phyloP scores from a whole-genome alignment of 2,797 vertebrate species.

The Macropodus opercularis region DNA sequence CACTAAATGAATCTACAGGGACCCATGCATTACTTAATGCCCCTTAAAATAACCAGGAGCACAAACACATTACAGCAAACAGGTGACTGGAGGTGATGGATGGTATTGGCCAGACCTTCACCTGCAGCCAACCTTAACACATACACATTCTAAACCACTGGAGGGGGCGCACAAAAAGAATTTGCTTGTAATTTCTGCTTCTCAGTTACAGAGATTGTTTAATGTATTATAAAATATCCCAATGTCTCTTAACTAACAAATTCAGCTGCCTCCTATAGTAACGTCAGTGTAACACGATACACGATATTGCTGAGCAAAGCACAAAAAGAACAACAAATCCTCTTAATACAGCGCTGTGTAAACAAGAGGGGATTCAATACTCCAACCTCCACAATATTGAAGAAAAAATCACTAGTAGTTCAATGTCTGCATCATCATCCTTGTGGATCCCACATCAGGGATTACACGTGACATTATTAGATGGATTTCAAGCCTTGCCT shows the following conservation, averaged over 20 bases:
- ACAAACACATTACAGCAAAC: slow-evolving; percentile 34
- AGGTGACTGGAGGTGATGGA: slow-evolving; percentile 48
- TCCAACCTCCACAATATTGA: slow-evolving; percentile 31
- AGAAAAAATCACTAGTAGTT: slow-evolving; percentile 34
- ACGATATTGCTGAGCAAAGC: slow-evolving; percentile 1
- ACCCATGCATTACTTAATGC: slow-evolving; percentile 49
- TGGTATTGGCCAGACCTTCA: slow-evolving; percentile 31
- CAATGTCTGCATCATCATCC: slow-evolving; percentile 43
- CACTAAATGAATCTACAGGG: slow-evolving; percentile 46
- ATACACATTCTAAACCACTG: slow-evolving; percentile 7
- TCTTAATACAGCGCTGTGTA: slow-evolving; percentile 31
- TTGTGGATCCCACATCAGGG: slow-evolving; percentile 44
- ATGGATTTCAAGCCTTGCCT: slow-evolving; percentile 60
- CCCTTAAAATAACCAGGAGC: slow-evolving; percentile 51
- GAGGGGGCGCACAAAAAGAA: background rate
- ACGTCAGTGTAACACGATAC: slow-evolving; percentile 4
- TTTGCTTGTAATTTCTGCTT: background rate
- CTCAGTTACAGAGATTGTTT: slow-evolving; percentile 9
- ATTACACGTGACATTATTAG: slow-evolving; percentile 58
- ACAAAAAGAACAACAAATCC: background rate
- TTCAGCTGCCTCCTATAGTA: background rate
- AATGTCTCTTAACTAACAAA: slow-evolving; percentile 11
- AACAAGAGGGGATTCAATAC: slow-evolving; percentile 20
- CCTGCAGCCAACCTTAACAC: slow-evolving; percentile 21
- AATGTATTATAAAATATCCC: slow-evolving; percentile 17